These are phyloP conservation scores for Herpetotheres cachinnans DNA, from an alignment of 2,113 vertebrate species.

Conservation along the genomic window DNA sequence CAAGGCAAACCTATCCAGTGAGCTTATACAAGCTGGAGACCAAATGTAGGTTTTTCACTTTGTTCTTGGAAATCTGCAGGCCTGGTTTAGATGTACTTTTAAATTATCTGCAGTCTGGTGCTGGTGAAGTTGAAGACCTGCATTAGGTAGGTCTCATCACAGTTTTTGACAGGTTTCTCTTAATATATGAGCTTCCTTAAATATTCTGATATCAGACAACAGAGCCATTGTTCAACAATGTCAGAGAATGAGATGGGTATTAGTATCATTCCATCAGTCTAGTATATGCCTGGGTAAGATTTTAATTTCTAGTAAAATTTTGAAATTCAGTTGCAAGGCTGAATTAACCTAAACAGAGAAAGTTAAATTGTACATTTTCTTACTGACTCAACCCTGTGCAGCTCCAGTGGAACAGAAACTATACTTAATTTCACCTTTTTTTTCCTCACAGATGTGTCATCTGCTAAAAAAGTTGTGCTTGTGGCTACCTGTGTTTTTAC, in stretches of 20 bases:
- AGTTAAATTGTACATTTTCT: neutral
- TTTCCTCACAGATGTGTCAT: neutral
- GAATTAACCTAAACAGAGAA: neutral
- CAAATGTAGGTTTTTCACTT: neutral
- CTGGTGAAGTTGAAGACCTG: neutral
- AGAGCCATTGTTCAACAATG: slow-evolving; percentile 28
- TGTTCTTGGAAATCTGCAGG: neutral
- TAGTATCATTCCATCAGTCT: slow-evolving; percentile 29
- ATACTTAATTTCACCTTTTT: neutral
- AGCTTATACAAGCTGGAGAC: neutral
- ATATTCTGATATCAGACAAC: slow-evolving; percentile 21
- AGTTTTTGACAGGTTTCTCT: slow-evolving; percentile 32
- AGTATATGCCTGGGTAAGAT: slow-evolving; percentile 23
- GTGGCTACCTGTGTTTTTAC: neutral
- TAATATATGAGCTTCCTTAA: slow-evolving; percentile 48
- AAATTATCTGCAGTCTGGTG: neutral
- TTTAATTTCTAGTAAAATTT: slow-evolving; percentile 47
- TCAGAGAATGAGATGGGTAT: slow-evolving; percentile 23
- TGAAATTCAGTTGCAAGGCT: slow-evolving; percentile 22
- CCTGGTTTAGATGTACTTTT: neutral
- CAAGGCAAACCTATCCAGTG: neutral
- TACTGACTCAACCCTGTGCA: neutral
- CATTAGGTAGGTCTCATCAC: slow-evolving; percentile 3
- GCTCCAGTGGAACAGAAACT: neutral
- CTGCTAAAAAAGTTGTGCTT: neutral